Percentiles rank a stretch among this genome's conserved stretches.
Conservation (phyloP, 2,888 invertebrate genomes). For the Xanthorhoe designata region DNA sequence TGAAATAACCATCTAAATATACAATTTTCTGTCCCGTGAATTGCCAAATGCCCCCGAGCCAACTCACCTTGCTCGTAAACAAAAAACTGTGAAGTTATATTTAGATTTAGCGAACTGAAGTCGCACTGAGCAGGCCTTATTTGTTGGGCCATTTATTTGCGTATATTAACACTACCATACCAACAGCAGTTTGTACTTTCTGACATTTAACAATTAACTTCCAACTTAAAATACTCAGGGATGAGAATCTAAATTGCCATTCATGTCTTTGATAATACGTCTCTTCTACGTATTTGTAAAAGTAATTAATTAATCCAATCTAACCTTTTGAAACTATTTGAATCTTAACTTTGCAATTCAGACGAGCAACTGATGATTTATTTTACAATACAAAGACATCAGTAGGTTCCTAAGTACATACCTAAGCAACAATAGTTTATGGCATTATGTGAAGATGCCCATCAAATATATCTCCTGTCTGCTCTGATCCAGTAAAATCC, state of each 20-base stretch:
- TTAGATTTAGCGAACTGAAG: constrained; percentile 13
- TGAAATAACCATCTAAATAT: constrained; percentile 31
- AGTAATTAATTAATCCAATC: too few relatives aligned
- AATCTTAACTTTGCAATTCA: too few relatives aligned
- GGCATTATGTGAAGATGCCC: neutral
- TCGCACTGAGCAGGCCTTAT: constrained; percentile 4
- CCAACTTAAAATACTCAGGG: too few relatives aligned
- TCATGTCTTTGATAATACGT: too few relatives aligned
- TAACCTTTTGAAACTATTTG: too few relatives aligned
- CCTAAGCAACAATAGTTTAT: neutral
- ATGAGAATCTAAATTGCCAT: too few relatives aligned
- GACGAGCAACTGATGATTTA: too few relatives aligned
- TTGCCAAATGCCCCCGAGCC: constrained; percentile 35
- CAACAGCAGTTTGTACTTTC: too few relatives aligned
- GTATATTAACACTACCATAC: neutral
- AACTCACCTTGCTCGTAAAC: constrained; percentile 45
- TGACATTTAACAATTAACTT: too few relatives aligned
- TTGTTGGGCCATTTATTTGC: neutral
- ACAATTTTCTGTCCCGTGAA: constrained; percentile 28
- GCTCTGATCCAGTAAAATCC: neutral
- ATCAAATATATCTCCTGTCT: neutral
- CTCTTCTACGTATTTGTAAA: too few relatives aligned
- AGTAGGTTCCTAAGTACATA: too few relatives aligned
- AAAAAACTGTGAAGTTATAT: constrained; percentile 36
- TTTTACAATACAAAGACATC: too few relatives aligned